These are phyloP conservation scores for Neodiprion virginianus DNA, from an alignment of 1,140 invertebrate species.

Conservation along the genomic window DNA sequence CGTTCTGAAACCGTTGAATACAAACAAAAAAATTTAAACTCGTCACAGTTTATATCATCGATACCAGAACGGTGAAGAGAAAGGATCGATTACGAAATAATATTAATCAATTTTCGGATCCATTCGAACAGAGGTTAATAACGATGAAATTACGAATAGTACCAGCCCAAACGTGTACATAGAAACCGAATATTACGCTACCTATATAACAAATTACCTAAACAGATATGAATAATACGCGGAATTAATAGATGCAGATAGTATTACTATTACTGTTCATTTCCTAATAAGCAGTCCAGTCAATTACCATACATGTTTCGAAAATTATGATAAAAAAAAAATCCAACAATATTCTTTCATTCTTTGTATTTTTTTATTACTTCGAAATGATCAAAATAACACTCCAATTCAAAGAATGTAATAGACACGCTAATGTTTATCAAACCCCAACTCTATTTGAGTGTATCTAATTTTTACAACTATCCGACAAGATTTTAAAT, in stretches of 20 bases:
- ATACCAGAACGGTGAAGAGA: constrained; percentile 29
- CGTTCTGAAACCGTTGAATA: constrained; percentile 53
- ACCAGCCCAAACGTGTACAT: constrained; percentile 3
- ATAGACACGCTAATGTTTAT: too few relatives aligned
- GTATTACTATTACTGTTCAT: constrained; percentile 49
- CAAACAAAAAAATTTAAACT: constrained; percentile 32
- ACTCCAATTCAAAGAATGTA: too few relatives aligned
- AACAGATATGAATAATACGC: not conserved
- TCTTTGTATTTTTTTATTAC: too few relatives aligned
- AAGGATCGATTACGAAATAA: constrained; percentile 9
- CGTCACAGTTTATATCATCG: constrained; percentile 26
- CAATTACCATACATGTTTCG: not conserved
- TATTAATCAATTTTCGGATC: not conserved
- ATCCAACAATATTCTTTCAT: too few relatives aligned
- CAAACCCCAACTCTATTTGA: too few relatives aligned
- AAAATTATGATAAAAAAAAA: too few relatives aligned
- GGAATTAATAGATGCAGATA: constrained; percentile 3
- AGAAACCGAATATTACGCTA: not conserved
- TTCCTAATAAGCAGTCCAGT: constrained; percentile 33
- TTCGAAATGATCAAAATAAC: too few relatives aligned
- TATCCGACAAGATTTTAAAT: too few relatives aligned
- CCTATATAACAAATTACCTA: not conserved
- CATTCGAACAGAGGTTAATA: not conserved
- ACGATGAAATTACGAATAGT: not conserved
- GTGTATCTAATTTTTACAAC: too few relatives aligned